Evolutionary conservation across 2,797 vertebrate genomes (phyloP).

Genomic region (Poeciliopsis turneri): DNA sequence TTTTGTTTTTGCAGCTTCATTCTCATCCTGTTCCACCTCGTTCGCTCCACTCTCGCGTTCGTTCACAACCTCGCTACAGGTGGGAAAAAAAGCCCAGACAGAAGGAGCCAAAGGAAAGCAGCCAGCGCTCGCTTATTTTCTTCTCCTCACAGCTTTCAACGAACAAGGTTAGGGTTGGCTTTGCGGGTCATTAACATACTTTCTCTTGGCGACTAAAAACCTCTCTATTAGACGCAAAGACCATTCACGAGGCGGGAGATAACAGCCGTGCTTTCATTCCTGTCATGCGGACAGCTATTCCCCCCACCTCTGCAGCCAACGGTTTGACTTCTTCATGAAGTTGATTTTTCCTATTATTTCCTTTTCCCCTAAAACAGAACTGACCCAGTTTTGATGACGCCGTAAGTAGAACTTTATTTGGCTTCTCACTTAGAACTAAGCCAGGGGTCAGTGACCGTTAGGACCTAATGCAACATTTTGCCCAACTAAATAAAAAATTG

Average conservation of each 20-base stretch:
- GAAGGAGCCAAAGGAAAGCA: slow-evolving; percentile 28
- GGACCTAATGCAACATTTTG: background rate
- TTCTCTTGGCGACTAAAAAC: slow-evolving; percentile 52
- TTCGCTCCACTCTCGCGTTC: background rate
- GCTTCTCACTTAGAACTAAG: background rate
- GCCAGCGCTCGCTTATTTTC: slow-evolving; percentile 23
- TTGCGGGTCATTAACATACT: slow-evolving; percentile 58
- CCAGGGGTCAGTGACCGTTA: background rate
- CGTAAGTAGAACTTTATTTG: background rate
- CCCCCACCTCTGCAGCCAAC: slow-evolving; percentile 62
- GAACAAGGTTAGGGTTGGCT: slow-evolving; percentile 27
- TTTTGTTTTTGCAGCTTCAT: slow-evolving; percentile 46
- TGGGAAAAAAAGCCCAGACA: slow-evolving; percentile 16
- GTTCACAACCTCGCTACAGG: slow-evolving; percentile 39
- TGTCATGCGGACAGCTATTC: slow-evolving; percentile 70
- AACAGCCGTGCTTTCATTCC: slow-evolving; percentile 58
- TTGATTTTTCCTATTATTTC: slow-evolving; percentile 11
- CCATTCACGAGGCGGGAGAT: slow-evolving; percentile 64
- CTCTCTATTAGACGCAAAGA: slow-evolving; percentile 67
- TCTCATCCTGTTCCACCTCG: slow-evolving; percentile 44
- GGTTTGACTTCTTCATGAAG: slow-evolving; percentile 59
- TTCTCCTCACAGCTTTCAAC: slow-evolving; percentile 32
- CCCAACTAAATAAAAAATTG: background rate
- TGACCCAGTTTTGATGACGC: background rate
- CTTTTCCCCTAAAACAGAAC: slow-evolving; percentile 23